Conservation (phyloP, 2,888 invertebrate species). For the Scrobipalpa atriplicella region DNA sequence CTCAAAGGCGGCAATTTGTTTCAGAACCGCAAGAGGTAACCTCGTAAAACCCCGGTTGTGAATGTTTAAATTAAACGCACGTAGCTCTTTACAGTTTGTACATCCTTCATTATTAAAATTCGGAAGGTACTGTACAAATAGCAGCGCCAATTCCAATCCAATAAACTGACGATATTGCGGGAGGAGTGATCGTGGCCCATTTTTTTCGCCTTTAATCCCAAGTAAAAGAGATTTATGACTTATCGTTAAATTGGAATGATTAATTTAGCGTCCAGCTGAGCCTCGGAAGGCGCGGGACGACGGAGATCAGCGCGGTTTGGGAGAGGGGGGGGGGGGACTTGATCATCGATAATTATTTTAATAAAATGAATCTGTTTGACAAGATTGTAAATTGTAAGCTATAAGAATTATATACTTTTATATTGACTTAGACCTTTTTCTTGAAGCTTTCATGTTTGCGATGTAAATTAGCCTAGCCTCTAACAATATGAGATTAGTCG, state of each 20-base stretch:
- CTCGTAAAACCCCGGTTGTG: not conserved
- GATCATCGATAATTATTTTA: constrained; percentile 3
- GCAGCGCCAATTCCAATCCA: constrained; percentile 9
- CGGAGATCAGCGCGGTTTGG: not conserved
- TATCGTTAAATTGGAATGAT: constrained; percentile 60
- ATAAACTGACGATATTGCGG: constrained; percentile 13
- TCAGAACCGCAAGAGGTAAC: not conserved
- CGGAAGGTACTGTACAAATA: not conserved
- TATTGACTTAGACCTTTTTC: too few species aligned
- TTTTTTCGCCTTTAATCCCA: constrained; percentile 44
- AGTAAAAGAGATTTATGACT: constrained; percentile 54
- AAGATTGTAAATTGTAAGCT: not conserved
- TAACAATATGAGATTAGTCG: not conserved
- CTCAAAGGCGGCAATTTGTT: constrained; percentile 17
- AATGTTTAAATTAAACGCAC: not conserved
- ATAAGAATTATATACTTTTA: too few species aligned
- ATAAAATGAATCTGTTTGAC: not conserved
- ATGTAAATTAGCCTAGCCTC: not conserved
- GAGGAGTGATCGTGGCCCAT: constrained; percentile 32
- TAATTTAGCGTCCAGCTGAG: constrained; percentile 47
- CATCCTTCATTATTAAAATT: too few species aligned
- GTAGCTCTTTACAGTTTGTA: not conserved
- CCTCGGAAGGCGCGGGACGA: constrained; percentile 26
- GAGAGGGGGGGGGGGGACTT: not conserved
- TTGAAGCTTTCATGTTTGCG: not conserved